Base-by-base conservation (phyloP, 2,888 invertebrate species). In the Allacma fusca region DNA sequence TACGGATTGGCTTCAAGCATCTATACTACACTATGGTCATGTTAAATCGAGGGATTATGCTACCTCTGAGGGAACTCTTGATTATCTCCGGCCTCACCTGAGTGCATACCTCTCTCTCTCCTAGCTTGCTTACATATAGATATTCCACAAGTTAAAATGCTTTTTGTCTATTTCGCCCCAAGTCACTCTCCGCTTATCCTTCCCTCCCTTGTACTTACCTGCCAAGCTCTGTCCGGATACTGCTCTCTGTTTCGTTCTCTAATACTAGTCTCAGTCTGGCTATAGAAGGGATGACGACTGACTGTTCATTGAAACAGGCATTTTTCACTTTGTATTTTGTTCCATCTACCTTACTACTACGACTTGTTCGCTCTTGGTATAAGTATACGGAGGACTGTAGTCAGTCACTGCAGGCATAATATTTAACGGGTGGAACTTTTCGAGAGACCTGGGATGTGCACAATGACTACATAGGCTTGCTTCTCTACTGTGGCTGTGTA, bases 61-160 rank as follows among this genome's bases (percentile, higher is more conserved):
- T 29, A 34, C 34, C 67, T 29, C 21, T 21, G 28, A 26, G 67
- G 50, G 50, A 70, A 70, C 70, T 24, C 70, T 50, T 70, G 70
- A 70, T 70, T 70, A 70, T 70, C 70, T 70, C 70, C 70, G 70
- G 70, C 70, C 70, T 70, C 70, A 70, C 70, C 70, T 70, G 70
- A 70, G 70, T 70, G 70, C 44, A 43, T 69, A 43, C 69, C 40
- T 28, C 29, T 21, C 16, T 70, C 12, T 1, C 19, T 26, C 13
- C 1, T 29, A 28, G 1, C 16, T n/a, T 2, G 4, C 65, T 65
- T n/a, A 26, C 29, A 13, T 50, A n/a, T n/a, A 19, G 9, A 50
- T 2, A 2, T 50, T 50, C 7, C 2, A 50, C 16, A 50, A 19
- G 50, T 16, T 4, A 9, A n/a, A 19, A 50, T 16, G 50, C n/a